Evolutionary conservation across 2,888 invertebrate genomes (phyloP), one percentile per base, ranked within the genome.

Genomic region (Spicauda simplicius): DNA sequence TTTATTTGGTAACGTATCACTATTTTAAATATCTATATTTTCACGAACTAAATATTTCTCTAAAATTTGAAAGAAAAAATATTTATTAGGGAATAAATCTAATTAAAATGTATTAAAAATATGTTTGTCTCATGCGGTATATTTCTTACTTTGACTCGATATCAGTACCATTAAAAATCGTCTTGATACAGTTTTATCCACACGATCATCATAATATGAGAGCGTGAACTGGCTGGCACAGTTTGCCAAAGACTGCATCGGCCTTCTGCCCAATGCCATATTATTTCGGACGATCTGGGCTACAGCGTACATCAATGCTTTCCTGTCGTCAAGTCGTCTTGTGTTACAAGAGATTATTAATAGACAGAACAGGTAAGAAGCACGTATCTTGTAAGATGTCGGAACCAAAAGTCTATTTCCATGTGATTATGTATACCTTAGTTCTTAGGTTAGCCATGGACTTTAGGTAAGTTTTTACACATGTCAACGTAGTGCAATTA

Each of bases 211-310:
- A 73, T 68, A 55, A 69, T 70, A 71, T 73, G 73, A 72, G 76
- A 73, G 70, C 76, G 70, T 75, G 72, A 72, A 75, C 71, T 73
- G 74, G 74, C 73, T 72, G 73, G 89, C 86, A 88, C 83, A 86
- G 90, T 91, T 93, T 94, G 94, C 94, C 94, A 93, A 94, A 90
- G 90, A 93, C 93, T 94, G 94, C 93, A 93, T 82, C 87, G 90
- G 88, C 90, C 90, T 88, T 90, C 91, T 80, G 75, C 74, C 81
- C 91, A 89, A 88, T 90, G 90, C 86, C 88, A 87, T 79, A 83
- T 88, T 83, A 87, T 87, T 86, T 85, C 83, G 81, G 82, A 82
- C 79, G 77, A 82, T 79, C 77, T 80, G 76, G 79, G 79, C 73
- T 73, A 74, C 65, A 79, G 76, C 73, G 63, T 71, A 37, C 53